phyloP scores from a whole-genome alignment of 1,140 invertebrate genomes.

The Drosophila ananassae region DNA sequence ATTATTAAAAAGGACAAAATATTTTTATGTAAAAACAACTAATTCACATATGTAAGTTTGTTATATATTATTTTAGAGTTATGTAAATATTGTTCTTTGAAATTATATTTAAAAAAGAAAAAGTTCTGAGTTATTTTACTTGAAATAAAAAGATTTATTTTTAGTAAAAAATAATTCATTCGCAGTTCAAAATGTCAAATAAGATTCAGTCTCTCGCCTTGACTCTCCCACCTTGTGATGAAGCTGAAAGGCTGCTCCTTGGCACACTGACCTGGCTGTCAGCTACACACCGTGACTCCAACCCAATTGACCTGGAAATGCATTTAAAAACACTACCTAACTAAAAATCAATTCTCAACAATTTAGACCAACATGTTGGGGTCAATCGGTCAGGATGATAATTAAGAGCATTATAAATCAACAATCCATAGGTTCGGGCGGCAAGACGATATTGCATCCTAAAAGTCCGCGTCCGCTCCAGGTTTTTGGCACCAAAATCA shows the following conservation, averaged over 20 bases:
- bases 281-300: slow-evolving; percentile 8
- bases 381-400: slow-evolving; percentile 14
- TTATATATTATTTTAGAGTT: too few relatives aligned
- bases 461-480: slow-evolving; percentile 91
- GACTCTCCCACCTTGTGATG: neutral
- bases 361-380: slow-evolving; percentile 31
- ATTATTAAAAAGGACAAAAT: too few relatives aligned
- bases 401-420: slow-evolving; percentile 24
- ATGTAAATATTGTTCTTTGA: too few relatives aligned
- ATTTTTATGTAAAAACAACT: too few relatives aligned
- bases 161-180: neutral
- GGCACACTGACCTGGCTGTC: slow-evolving; percentile 44
- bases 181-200: neutral
- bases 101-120: neutral
- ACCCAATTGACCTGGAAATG: slow-evolving; percentile 11
- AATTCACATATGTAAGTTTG: too few relatives aligned
- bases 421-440: slow-evolving; percentile 84
- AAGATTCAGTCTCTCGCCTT: slow-evolving; percentile 8
- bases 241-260: slow-evolving; percentile 17
- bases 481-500: slow-evolving; percentile 88
- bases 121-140: neutral
- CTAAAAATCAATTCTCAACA: slow-evolving; percentile 37
- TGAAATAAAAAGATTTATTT: neutral
- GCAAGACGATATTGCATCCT: slow-evolving; percentile 89
- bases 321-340: slow-evolving; percentile 3